phyloP scores from a whole-genome alignment of 2,113 vertebrate species.

The Erythrocebus patas region DNA sequence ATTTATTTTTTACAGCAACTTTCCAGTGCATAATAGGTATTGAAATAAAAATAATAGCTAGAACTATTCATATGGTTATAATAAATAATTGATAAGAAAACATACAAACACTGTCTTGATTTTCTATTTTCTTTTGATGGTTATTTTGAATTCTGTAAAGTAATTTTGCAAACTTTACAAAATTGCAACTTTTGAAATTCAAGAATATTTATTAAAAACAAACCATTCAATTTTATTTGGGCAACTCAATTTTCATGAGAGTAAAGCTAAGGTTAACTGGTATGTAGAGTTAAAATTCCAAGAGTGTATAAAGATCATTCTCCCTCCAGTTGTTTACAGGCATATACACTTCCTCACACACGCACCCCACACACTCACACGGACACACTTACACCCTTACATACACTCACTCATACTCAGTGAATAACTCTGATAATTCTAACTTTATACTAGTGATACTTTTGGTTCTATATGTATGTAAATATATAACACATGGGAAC shows the following conservation, averaged over 20 bases:
- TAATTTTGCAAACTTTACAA: slow-evolving; percentile 45
- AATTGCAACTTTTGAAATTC: slow-evolving; percentile 51
- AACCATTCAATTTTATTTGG: slow-evolving; percentile 71
- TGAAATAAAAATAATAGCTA: slow-evolving; percentile 54
- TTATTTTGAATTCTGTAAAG: slow-evolving; percentile 46
- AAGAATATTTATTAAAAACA: slow-evolving; percentile 55
- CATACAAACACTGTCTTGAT: neutral
- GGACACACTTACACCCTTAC: slow-evolving; percentile 22
- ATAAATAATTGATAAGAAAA: slow-evolving; percentile 51
- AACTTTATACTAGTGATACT: slow-evolving; percentile 26
- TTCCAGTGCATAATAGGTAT: slow-evolving; percentile 32
- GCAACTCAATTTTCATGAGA: slow-evolving; percentile 74
- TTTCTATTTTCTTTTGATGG: slow-evolving; percentile 22
- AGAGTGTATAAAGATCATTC: slow-evolving; percentile 61
- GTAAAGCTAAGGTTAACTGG: slow-evolving; percentile 78
- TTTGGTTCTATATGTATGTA: slow-evolving; percentile 59
- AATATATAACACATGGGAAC: slow-evolving; percentile 51
- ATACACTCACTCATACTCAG: neutral
- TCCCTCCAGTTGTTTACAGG: slow-evolving; percentile 71
- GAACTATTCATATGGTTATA: slow-evolving; percentile 57
- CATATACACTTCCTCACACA: slow-evolving; percentile 37
- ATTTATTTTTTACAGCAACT: slow-evolving; percentile 16
- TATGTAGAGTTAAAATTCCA: slow-evolving; percentile 78
- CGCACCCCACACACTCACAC: neutral
- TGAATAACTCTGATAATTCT: neutral